phyloP scores from a whole-genome alignment of 2,888 invertebrate genomes.

The Griposia aprilina region DNA sequence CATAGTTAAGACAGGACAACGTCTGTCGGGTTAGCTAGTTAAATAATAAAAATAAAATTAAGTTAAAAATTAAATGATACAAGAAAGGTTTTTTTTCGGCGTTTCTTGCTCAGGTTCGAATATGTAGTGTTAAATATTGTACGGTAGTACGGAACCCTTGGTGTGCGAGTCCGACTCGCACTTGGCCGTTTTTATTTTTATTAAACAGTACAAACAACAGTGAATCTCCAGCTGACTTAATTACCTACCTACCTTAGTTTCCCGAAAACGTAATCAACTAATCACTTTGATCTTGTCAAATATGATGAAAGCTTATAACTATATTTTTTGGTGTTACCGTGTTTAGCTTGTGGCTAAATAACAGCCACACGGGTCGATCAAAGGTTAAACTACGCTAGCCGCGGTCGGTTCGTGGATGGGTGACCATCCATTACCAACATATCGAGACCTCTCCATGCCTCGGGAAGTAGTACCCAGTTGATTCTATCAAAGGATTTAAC shows the following conservation, averaged over 20 bases:
- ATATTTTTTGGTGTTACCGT: conserved; percentile 22
- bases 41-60: not conserved
- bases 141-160: not conserved
- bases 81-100: not conserved
- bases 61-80: not conserved
- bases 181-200: not conserved
- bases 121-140: not conserved
- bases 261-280: conserved; percentile 14
- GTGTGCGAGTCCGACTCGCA: not conserved
- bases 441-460: no score
- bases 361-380: no score
- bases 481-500: not conserved
- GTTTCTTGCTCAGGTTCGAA: not conserved
- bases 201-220: not conserved
- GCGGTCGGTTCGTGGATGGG: no score
- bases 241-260: conserved; percentile 8
- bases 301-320: not conserved
- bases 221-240: conserved; percentile 14
- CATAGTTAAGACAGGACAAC: no score
- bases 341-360: not conserved
- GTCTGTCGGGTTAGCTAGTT: no score
- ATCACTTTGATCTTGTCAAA: conserved; percentile 15
- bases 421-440: no score
- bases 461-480: no score
- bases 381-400: no score